These are phyloP conservation scores for Chloroclystis v-ata DNA, from an alignment of 2,888 invertebrate genomes.

Conservation along the genomic window DNA sequence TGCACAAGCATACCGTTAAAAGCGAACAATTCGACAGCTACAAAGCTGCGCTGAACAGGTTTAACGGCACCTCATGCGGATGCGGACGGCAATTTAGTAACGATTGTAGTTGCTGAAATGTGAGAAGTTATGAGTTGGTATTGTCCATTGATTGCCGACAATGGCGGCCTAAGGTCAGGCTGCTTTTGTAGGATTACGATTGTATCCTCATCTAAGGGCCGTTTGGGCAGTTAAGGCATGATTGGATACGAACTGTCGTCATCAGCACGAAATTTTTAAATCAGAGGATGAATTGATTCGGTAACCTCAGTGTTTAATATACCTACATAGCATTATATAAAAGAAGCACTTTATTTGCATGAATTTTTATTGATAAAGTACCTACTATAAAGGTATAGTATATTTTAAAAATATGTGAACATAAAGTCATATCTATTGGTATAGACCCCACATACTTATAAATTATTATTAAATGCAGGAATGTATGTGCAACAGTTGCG, in stretches of 20 bases:
- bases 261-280: not conserved
- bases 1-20: slow-evolving; percentile 39
- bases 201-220: slow-evolving; percentile 43
- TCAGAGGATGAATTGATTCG: too few species aligned
- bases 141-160: slow-evolving; percentile 50
- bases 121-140: slow-evolving; percentile 31
- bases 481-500: too few species aligned
- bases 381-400: too few species aligned
- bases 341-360: too few species aligned
- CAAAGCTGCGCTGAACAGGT: slow-evolving; percentile 38
- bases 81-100: slow-evolving; percentile 45
- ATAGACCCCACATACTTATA: too few species aligned
- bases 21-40: slow-evolving; percentile 39
- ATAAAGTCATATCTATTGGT: too few species aligned
- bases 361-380: too few species aligned
- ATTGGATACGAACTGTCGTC: slow-evolving; percentile 7
- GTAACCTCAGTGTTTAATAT: too few species aligned
- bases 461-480: too few species aligned
- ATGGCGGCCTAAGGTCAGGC: slow-evolving; percentile 56
- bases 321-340: too few species aligned
- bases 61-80: slow-evolving; percentile 50
- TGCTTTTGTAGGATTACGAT: slow-evolving; percentile 45
- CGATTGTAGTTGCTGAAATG: slow-evolving; percentile 40
- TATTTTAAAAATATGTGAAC: too few species aligned
- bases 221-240: slow-evolving; percentile 18